Conservation (phyloP, 2,797 vertebrate species). For the Halcyon badia region DNA sequence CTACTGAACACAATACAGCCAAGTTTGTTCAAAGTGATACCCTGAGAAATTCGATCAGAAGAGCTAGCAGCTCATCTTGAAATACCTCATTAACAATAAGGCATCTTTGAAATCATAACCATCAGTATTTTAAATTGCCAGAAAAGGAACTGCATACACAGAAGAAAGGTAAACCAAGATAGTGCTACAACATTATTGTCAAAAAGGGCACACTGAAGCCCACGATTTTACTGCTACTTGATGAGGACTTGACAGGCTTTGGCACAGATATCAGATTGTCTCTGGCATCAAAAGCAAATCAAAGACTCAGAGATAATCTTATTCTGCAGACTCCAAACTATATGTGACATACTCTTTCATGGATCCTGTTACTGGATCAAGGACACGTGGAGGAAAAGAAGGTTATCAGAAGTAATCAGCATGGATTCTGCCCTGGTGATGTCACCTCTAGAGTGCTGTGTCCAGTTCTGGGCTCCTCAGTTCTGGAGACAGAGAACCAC, state of each 20-base stretch:
- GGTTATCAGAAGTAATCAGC: not conserved
- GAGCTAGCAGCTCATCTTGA: not conserved
- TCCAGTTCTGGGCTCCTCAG: no score
- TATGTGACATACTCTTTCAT: not conserved
- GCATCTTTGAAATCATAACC: not conserved
- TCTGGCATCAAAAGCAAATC: not conserved
- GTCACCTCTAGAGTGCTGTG: no score
- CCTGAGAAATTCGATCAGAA: slow-evolving; percentile 10
- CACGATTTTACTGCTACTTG: not conserved
- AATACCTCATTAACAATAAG: not conserved
- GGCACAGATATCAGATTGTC: not conserved
- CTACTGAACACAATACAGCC: not conserved
- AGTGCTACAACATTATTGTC: not conserved
- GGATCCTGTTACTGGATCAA: not conserved
- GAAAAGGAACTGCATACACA: not conserved
- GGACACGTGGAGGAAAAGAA: not conserved
- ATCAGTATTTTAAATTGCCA: not conserved
- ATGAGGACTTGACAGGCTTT: not conserved
- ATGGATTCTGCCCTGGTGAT: not conserved
- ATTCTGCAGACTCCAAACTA: not conserved
- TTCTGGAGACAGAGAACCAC: no score
- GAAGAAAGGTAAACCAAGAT: not conserved
- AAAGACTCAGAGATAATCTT: not conserved
- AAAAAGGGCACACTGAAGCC: not conserved
- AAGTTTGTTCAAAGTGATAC: not conserved